These are phyloP conservation scores for Akabosia matsudoensis DNA, from an alignment of 1,140 invertebrate genomes.

Conservation along the genomic window DNA sequence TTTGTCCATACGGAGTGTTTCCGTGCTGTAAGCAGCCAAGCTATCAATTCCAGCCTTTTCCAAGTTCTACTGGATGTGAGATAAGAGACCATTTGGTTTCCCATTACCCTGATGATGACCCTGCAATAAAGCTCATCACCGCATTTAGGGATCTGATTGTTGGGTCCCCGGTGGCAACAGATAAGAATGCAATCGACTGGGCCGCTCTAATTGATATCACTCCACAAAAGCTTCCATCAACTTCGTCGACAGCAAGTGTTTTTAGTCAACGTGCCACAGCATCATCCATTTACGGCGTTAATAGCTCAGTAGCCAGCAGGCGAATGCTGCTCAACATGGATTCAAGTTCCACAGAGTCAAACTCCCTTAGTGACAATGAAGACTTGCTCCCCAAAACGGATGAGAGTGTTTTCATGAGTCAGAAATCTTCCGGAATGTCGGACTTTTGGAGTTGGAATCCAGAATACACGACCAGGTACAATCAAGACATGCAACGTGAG, in stretches of 20 bases:
- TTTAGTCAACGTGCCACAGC: not conserved
- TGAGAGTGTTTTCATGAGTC: not conserved
- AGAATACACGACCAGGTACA: slow-evolving; percentile 69
- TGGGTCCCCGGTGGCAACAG: slow-evolving; percentile 59
- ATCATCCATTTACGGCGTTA: not conserved
- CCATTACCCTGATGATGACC: slow-evolving; percentile 58
- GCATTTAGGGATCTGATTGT: slow-evolving; percentile 66
- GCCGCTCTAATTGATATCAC: slow-evolving; percentile 2
- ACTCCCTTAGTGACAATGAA: slow-evolving; percentile 18
- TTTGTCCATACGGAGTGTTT: slow-evolving; percentile 58
- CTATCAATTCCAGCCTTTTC: slow-evolving; percentile 69
- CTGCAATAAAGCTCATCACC: slow-evolving; percentile 51
- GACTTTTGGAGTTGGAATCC: slow-evolving; percentile 59
- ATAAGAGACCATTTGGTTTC: slow-evolving; percentile 63
- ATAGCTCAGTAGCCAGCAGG: not conserved
- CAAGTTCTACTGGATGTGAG: slow-evolving; percentile 56
- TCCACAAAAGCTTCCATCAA: not conserved
- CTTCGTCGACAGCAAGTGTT: not conserved
- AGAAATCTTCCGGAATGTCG: not conserved
- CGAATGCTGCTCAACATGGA: not conserved
- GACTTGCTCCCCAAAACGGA: slow-evolving; percentile 3
- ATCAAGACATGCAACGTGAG: slow-evolving; percentile 78
- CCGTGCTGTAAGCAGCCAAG: slow-evolving; percentile 81
- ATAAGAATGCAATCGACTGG: slow-evolving; percentile 56
- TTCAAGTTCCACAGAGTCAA: slow-evolving; percentile 18